Percentiles rank a stretch among this genome's conserved stretches.
Evolutionary conservation across 2,797 vertebrate genomes (phyloP).

Genomic region (Aldrovandia affinis): DNA sequence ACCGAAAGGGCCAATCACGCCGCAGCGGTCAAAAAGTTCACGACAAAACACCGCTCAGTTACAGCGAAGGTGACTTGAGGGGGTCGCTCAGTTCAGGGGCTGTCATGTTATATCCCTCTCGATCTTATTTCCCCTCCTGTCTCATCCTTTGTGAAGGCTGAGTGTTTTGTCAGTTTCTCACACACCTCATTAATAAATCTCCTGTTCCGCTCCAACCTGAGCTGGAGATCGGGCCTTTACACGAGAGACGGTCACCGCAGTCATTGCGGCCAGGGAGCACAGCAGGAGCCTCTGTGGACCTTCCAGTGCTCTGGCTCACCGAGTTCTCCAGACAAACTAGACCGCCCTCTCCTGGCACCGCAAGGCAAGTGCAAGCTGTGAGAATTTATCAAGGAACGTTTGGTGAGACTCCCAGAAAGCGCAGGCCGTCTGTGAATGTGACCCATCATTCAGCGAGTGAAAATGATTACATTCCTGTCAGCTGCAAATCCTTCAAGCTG

Average conservation of each 20-base stretch:
- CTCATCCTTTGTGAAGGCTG: too few relatives aligned
- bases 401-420: not conserved
- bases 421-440: slow-evolving; percentile 1
- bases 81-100: not conserved
- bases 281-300: slow-evolving; percentile 31
- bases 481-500: not conserved
- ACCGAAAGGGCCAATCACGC: not conserved
- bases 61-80: not conserved
- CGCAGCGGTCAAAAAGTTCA: not conserved
- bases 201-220: not conserved
- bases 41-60: not conserved
- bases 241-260: slow-evolving; percentile 19
- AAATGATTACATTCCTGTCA: not conserved
- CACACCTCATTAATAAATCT: not conserved
- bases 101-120: not conserved
- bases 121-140: not conserved
- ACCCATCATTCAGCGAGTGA: not conserved
- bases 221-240: not conserved
- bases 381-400: not conserved
- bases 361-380: not conserved
- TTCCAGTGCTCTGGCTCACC: not conserved
- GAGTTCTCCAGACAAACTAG: not conserved
- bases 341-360: slow-evolving; percentile 24
- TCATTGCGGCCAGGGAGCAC: slow-evolving; percentile 38
- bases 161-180: not conserved